Evolutionary conservation across 2,113 vertebrate species (phyloP), one percentile per base, ranked within the genome.

Genomic region (Dipodomys spectabilis): DNA sequence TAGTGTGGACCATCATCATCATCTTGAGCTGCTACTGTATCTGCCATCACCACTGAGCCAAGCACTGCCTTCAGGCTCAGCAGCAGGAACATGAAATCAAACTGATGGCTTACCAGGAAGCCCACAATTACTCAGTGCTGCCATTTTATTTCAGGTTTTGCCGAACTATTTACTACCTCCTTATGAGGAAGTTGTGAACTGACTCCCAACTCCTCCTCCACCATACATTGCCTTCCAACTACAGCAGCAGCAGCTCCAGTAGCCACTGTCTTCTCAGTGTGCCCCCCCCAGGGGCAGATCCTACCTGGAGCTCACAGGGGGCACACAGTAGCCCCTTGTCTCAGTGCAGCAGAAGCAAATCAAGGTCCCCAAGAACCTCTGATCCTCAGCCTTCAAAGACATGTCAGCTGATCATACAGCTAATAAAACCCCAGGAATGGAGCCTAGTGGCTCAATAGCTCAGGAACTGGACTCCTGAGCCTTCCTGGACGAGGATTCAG

Each of bases 41-140:
- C 62, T 99, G 99, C 97, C 99, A 99, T 96, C 99, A 99, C 88
- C 99, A 99, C 6, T 98, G 99, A 96, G 99, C 99, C 96, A 99
- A 99, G 97, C 99, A 99, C 93, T 98, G 99, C 25, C 98, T 99
- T 19, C 99, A 99, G 97, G 99, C 99, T 85, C 99, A 99, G 87
- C 99, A 99, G 95, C 98, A 99, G 83, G 99, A 99, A 69, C 99
- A 99, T 7, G 99, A 99, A 97, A 99, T 99, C 98, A 99, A 99
- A 98, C 98, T 99, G 97, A 99, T 99, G 5, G 99, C 99, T 3
- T 99, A 99, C 98, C 98, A 99, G 19, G 99, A 99, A 98, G 99
- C 99, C 88, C 99, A 99, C 95, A 99, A 99, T 98, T 99, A 99
- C 97, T 98, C 99, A 84, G 49, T 25, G 60, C 97, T 97, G 27